Conservation (phyloP, 2,113 vertebrate genomes). For the Rhea americana region DNA sequence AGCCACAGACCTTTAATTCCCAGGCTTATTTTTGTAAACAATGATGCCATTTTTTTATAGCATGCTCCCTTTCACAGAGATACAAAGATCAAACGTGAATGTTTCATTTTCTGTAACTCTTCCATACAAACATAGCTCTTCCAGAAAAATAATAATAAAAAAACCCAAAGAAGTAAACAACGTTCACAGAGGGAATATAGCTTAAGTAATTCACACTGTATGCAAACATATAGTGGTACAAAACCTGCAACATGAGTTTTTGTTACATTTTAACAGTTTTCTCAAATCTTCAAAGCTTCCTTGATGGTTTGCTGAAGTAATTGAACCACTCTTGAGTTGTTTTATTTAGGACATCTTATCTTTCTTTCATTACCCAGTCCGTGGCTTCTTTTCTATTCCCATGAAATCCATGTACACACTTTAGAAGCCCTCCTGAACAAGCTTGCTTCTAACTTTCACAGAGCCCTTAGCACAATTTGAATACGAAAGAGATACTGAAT, state of each 20-base stretch:
- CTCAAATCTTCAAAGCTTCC: conserved; percentile 84
- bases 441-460: conserved; percentile 86
- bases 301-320: conserved; percentile 85
- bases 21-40: conserved; percentile 70
- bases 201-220: conserved; percentile 67
- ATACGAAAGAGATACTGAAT: conserved; percentile 91
- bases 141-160: conserved; percentile 44
- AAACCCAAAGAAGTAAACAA: conserved; percentile 66
- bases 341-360: conserved; percentile 86
- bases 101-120: conserved; percentile 51
- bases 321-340: conserved; percentile 84
- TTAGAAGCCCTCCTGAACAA: conserved; percentile 87
- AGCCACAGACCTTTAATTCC: conserved; percentile 42
- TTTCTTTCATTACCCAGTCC: conserved; percentile 85
- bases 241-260: conserved; percentile 76
- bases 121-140: conserved; percentile 42
- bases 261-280: conserved; percentile 82
- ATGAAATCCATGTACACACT: conserved; percentile 88
- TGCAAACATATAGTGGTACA: conserved; percentile 77
- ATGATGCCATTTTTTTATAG: neutral
- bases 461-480: conserved; percentile 85
- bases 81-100: conserved; percentile 46
- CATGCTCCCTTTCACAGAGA: conserved; percentile 26
- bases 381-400: conserved; percentile 84
- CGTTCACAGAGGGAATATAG: conserved; percentile 44